Conservation (phyloP, 1,140 invertebrate species). For the Drosophila watanabei region DNA sequence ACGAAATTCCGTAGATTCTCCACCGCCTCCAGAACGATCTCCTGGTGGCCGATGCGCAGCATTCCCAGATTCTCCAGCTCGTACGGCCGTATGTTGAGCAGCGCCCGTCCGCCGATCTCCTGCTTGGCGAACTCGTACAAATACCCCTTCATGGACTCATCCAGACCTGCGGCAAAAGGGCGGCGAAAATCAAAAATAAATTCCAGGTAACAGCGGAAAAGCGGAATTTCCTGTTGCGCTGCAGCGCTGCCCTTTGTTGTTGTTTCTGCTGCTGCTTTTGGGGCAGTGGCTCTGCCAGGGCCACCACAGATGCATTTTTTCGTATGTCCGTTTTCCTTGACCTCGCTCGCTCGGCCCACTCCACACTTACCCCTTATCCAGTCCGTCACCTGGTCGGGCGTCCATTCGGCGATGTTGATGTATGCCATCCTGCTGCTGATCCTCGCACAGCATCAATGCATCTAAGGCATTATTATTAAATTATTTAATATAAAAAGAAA, state of each 20-base stretch:
- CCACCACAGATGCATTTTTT: conserved; percentile 67
- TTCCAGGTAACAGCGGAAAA: conserved; percentile 39
- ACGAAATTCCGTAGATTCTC: conserved; percentile 95
- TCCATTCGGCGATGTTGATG: conserved; percentile 96
- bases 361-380: conserved; percentile 93
- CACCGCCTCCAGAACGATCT: conserved; percentile 95
- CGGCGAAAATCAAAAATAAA: conserved; percentile 4
- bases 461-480: conserved; percentile 56
- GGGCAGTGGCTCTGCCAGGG: conserved; percentile 44
- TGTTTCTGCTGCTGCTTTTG: conserved; percentile 34
- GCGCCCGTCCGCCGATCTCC: conserved; percentile 92
- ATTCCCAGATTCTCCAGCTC: conserved; percentile 95
- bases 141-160: conserved; percentile 92
- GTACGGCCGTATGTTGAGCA: conserved; percentile 93
- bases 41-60: conserved; percentile 95
- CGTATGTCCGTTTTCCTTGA: conserved; percentile 62
- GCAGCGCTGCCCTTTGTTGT: conserved; percentile 19
- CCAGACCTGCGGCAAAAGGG: conserved; percentile 89
- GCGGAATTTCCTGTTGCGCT: conserved; percentile 36
- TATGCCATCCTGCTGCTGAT: conserved; percentile 89
- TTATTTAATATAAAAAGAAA: conserved; percentile 19
- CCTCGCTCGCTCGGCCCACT: conserved; percentile 47
- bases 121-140: conserved; percentile 93
- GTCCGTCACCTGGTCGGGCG: conserved; percentile 96
- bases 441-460: conserved; percentile 33